Conservation (phyloP, 2,888 invertebrate species). For the Tetragonula carbonaria region DNA sequence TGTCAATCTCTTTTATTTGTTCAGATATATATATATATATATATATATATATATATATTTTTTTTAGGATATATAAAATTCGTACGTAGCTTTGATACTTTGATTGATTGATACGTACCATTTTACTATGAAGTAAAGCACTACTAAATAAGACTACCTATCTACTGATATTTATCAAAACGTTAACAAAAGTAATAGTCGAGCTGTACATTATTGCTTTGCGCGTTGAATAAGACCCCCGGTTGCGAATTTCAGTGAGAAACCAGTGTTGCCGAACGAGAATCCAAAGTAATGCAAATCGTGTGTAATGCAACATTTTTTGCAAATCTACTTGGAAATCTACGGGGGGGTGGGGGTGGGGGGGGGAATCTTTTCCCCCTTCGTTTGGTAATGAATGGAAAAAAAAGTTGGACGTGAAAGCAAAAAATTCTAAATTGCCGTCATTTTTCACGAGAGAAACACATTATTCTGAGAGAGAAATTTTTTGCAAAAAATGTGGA, state of each 20-base stretch:
- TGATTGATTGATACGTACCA: conserved; percentile 13
- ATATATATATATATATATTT: too few relatives aligned
- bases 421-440: background rate
- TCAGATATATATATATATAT: background rate
- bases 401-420: background rate
- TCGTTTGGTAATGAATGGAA: background rate
- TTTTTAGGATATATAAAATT: too few relatives aligned
- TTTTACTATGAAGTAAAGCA: conserved; percentile 33
- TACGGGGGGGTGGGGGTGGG: background rate
- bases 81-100: too few relatives aligned
- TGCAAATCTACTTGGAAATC: conserved; percentile 18
- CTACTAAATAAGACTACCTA: conserved; percentile 45
- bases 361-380: background rate
- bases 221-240: conserved; percentile 34
- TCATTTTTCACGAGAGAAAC: background rate
- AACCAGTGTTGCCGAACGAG: conserved; percentile 44
- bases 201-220: conserved; percentile 58
- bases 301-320: conserved; percentile 18
- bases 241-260: conserved; percentile 59
- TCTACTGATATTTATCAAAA: conserved; percentile 55
- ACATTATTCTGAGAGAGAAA: background rate
- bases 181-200: conserved; percentile 33
- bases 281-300: conserved; percentile 46
- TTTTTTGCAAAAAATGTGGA: conserved; percentile 3
- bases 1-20: background rate